A percentile compares a stretch with the other conserved stretches of the same genome.
These are phyloP conservation scores for Drosophila arawakana DNA, from an alignment of 1,140 invertebrate species.

Conservation along the genomic window DNA sequence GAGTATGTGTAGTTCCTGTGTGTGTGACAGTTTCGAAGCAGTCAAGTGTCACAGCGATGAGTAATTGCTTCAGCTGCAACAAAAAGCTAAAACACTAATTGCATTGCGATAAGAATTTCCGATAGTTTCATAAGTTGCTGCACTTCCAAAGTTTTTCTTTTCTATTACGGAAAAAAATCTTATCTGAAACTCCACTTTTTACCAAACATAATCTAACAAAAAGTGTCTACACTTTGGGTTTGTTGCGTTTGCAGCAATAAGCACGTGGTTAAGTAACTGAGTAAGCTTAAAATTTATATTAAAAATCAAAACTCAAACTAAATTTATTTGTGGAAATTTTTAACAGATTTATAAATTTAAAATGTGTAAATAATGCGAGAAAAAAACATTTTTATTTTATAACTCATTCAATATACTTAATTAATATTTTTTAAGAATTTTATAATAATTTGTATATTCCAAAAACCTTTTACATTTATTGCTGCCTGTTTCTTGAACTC, in stretches of 20 bases:
- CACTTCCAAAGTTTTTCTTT: constrained; percentile 9
- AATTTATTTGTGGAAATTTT: too few relatives aligned
- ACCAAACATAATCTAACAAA: constrained; percentile 2
- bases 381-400: too few relatives aligned
- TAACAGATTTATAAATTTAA: too few relatives aligned
- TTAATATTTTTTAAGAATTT: too few relatives aligned
- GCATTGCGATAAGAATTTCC: constrained; percentile 52
- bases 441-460: too few relatives aligned
- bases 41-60: constrained; percentile 54
- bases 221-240: background rate
- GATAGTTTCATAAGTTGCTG: constrained; percentile 22
- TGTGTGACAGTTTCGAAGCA: constrained; percentile 30
- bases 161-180: background rate
- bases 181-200: constrained; percentile 10
- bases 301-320: background rate
- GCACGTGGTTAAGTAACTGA: too few relatives aligned
- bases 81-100: constrained; percentile 52
- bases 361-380: too few relatives aligned
- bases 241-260: too few relatives aligned
- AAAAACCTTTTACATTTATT: too few relatives aligned
- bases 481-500: too few relatives aligned
- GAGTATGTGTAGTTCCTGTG: constrained; percentile 11
- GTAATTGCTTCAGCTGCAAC: constrained; percentile 53
- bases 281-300: too few relatives aligned
- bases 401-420: too few relatives aligned